These are phyloP conservation scores for Noctua pronuba DNA, from an alignment of 2,888 invertebrate species.

Conservation along the genomic window DNA sequence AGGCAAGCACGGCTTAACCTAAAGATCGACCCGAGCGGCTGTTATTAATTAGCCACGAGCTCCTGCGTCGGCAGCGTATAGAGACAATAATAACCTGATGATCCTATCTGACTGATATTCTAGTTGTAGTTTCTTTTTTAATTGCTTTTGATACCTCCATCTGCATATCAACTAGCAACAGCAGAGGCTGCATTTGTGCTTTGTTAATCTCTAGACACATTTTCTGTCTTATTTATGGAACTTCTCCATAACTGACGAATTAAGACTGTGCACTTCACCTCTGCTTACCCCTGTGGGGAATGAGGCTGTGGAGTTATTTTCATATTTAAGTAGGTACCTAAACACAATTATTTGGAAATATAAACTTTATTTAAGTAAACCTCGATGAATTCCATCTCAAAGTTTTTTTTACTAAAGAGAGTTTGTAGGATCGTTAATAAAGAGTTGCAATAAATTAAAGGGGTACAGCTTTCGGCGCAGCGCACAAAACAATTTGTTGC, in stretches of 20 bases:
- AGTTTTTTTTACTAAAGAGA: constrained; percentile 31
- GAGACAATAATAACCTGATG: background rate
- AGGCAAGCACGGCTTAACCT: too few species aligned
- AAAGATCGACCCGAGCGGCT: too few species aligned
- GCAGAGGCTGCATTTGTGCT: background rate
- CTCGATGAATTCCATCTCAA: background rate
- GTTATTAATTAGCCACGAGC: too few species aligned
- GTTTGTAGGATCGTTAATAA: constrained; percentile 51
- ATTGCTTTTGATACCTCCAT: background rate
- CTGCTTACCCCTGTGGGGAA: background rate
- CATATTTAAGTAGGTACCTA: background rate
- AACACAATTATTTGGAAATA: too few species aligned
- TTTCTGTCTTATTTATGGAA: background rate
- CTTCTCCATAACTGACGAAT: background rate
- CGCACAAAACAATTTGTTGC: constrained; percentile 32
- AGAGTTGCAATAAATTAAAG: constrained; percentile 55
- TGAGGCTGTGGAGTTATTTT: background rate
- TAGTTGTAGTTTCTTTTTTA: background rate
- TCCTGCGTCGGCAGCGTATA: background rate
- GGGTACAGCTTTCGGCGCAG: constrained; percentile 39
- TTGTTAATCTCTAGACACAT: background rate
- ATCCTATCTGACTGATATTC: background rate
- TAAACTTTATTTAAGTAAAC: background rate
- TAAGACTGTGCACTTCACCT: too few species aligned
- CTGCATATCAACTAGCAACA: background rate